A percentile compares a stretch with the other conserved stretches of the same genome.
phyloP scores from a whole-genome alignment of 2,888 invertebrate genomes.

The Leucophora obtusa region DNA sequence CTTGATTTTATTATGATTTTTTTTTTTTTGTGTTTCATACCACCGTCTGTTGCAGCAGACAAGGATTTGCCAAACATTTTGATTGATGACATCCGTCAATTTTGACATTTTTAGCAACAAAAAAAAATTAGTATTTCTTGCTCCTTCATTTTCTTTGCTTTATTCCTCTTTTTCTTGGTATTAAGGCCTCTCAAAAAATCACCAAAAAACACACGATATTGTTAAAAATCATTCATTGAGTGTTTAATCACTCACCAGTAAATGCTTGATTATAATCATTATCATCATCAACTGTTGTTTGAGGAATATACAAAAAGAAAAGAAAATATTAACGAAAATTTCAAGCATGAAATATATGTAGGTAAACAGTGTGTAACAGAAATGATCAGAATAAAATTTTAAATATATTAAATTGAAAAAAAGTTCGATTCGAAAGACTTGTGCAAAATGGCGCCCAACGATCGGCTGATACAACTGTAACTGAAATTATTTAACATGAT shows the following conservation, averaged over 20 bases:
- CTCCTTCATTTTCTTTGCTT: not conserved
- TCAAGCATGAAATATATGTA: not conserved
- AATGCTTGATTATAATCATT: conserved; percentile 57
- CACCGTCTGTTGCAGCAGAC: conserved; percentile 4
- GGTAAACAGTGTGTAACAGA: not conserved
- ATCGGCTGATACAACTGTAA: no score
- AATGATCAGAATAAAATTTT: not conserved
- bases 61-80: conserved; percentile 52
- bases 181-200: not conserved
- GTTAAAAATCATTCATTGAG: conserved; percentile 31
- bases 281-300: conserved; percentile 33
- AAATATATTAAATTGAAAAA: no score
- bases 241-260: conserved; percentile 61
- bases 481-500: no score
- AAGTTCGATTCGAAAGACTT: no score
- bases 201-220: not conserved
- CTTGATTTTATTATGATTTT: not conserved
- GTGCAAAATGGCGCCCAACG: no score
- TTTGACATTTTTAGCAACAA: conserved; percentile 61
- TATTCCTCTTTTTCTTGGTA: not conserved
- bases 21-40: not conserved
- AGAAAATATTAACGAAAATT: not conserved
- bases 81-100: conserved; percentile 68
- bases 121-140: conserved; percentile 9
- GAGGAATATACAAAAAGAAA: not conserved